Conservation (phyloP, 2,888 invertebrate genomes). For the Brassicogethes aeneus region DNA sequence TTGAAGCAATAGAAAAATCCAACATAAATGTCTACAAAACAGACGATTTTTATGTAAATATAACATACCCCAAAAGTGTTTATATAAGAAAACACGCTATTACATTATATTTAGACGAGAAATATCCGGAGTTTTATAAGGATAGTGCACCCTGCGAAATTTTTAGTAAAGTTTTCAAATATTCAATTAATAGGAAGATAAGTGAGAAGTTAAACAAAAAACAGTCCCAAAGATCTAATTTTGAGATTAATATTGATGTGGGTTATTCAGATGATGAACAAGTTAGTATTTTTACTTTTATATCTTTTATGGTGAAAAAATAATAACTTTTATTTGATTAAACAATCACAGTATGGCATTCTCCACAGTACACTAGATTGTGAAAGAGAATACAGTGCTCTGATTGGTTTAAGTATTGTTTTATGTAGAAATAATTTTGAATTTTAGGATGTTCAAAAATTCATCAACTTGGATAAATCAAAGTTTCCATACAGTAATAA, state of each 20-base stretch:
- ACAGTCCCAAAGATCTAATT: conserved; percentile 44
- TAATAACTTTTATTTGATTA: no score
- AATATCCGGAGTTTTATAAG: conserved; percentile 44
- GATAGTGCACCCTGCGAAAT: conserved; percentile 34
- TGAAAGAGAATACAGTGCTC: no score
- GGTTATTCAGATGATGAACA: conserved; percentile 47
- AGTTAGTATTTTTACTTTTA: no score
- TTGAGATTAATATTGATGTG: conserved; percentile 52
- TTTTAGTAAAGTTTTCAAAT: conserved; percentile 15
- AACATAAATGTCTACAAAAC: conserved; percentile 52
- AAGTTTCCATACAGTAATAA: conserved; percentile 17
- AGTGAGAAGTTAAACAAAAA: conserved; percentile 15
- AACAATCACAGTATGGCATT: no score
- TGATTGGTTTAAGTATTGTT: no score
- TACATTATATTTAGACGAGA: conserved; percentile 47
- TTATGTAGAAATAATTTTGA: not conserved
- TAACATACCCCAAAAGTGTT: conserved; percentile 62
- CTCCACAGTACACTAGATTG: no score
- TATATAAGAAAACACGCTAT: conserved; percentile 60
- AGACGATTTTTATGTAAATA: conserved; percentile 54
- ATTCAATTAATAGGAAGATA: conserved; percentile 12
- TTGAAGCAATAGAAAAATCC: conserved; percentile 45
- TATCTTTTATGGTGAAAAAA: no score
- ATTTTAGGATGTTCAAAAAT: conserved; percentile 17
- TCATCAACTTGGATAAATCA: conserved; percentile 11